Evolutionary conservation across 2,113 vertebrate species (phyloP), one percentile per base, ranked within the genome.

Genomic region (Pteruthius melanotis): DNA sequence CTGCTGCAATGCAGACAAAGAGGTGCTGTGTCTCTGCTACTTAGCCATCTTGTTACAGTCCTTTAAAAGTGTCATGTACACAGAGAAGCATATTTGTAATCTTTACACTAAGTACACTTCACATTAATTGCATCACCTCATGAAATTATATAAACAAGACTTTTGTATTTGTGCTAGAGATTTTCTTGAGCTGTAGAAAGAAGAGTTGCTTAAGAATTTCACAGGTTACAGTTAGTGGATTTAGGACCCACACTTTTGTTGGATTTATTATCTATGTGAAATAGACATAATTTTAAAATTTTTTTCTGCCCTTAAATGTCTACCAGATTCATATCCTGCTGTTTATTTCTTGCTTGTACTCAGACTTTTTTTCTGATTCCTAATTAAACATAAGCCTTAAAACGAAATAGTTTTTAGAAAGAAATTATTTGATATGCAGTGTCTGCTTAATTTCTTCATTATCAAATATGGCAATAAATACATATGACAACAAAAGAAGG

Each of bases 31-130:
- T 42, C 94, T 97, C 94, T 97, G 81, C 78, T 95, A 60, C 93
- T 95, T 96, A 95, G 66, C 93, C 87, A 44, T 68, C 92, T 88
- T 93, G 94, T 96, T 95, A 91, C 27, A 71, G 89, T 90, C 75
- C 79, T 93, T 93, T 95, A 88, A 92, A 95, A 93, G 95, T 89
- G 93, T 91, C 93, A 83, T 89, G 89, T 83, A 91, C 72, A 85
- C 72, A 90, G 85, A 91, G 59, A 87, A 68, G 84, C 76, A 15
- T 96, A 96, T 95, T 93, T 92, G 79, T 97, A 96, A 95, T 97
- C 90, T 97, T 97, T 94, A 74, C 31, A 78, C 78, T 84, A 95
- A 95, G 96, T 92, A 95, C 95, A 95, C 95, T 97, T 97, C 93
- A 96, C 81, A 86, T 95, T 96, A 97, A 97, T 96, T 97, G 86